Evolutionary conservation across 1,140 invertebrate species (phyloP), one percentile per base, ranked within the genome.

Genomic region (Pristionchus pacificus): DNA sequence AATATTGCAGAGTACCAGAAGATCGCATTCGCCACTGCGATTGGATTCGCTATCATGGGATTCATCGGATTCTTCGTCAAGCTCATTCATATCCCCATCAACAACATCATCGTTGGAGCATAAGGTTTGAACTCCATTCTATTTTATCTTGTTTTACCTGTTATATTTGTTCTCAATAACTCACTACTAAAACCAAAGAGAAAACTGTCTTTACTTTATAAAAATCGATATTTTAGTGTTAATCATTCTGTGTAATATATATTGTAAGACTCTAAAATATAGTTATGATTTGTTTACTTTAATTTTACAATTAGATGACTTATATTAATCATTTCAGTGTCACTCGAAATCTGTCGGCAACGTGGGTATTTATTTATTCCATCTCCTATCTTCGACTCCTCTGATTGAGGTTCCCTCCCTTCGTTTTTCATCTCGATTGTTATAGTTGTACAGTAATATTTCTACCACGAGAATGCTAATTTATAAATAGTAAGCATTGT

Each of bases 31-130:
- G 97, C 97, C 57, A 99, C 97, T 74, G 97, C 96, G 0, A 97
- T 99, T 84, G 97, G 96, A 63, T 99, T 99, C 87, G 95, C 92
- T 81, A 98, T 98, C 84, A 99, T 99, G 97, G 97, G 97, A 61
- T 98, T 99, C 86, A 98, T 99, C 85, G 96, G 96, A 79, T 99
- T 99, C 88, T 98, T 99, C 81, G 96, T 98, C 3, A 99, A 99
- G 87, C 88, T 98, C 66, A 98, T 98, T 85, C 95, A 98, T 86
- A 98, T 99, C 86, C 97, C 97, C 74, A 99, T 99, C 87, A 99
- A 98, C 87, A 98, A 98, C 86, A 98, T 98, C 85, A 98, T 98
- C 88, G 95, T 98, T 60, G 77, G 77, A 55, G 73, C 60, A 25
- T 74, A 74, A 73, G 55, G 38, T 6, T 6, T 49, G 6, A 49